Conservation (phyloP, 2,888 invertebrate genomes). For the Sericinus montela region DNA sequence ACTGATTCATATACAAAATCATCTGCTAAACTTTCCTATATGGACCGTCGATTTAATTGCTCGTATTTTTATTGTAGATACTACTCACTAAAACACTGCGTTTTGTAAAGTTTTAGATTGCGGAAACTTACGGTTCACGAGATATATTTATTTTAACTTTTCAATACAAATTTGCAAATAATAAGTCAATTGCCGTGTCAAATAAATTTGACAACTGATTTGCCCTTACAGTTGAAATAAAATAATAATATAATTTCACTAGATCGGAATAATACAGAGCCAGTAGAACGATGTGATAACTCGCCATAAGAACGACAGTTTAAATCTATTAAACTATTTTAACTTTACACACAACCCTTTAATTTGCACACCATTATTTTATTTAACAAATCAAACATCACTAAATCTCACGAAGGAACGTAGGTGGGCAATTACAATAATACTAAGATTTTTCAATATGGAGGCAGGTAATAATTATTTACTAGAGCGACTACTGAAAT, state of each 20-base stretch:
- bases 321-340: slow-evolving; percentile 75
- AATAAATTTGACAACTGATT: too few species aligned
- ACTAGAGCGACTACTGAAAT: slow-evolving; percentile 72
- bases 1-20: too few species aligned
- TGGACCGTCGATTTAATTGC: too few species aligned
- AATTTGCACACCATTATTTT: slow-evolving; percentile 75
- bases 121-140: too few species aligned
- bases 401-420: slow-evolving; percentile 40
- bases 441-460: slow-evolving; percentile 48
- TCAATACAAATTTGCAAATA: too few species aligned
- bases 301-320: slow-evolving; percentile 59
- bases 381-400: slow-evolving; percentile 52
- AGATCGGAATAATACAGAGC: slow-evolving; percentile 10
- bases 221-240: too few species aligned
- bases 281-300: slow-evolving; percentile 35
- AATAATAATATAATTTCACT: slow-evolving; percentile 39
- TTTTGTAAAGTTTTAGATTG: too few species aligned
- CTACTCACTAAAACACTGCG: too few species aligned
- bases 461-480: slow-evolving; percentile 42
- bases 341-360: slow-evolving; percentile 80
- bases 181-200: too few species aligned
- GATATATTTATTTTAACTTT: too few species aligned
- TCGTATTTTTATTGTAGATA: too few species aligned
- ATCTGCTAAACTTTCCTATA: too few species aligned
- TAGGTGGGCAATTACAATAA: slow-evolving; percentile 44